Base-by-base conservation (phyloP, 2,888 invertebrate species). In the Orthosia gracilis region DNA sequence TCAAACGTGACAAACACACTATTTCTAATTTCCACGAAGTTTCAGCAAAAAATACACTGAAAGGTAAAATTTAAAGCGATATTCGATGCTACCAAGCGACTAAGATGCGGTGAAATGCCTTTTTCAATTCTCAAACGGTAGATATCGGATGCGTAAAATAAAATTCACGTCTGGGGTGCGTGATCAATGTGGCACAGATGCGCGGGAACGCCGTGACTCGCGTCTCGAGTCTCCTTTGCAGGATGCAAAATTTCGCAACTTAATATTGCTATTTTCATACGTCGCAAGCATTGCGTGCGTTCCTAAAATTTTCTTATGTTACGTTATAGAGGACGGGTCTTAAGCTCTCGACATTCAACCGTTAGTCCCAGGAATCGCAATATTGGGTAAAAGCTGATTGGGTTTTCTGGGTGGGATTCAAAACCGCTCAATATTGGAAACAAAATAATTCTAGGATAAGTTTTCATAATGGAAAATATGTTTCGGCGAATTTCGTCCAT, bases 81-180 rank as follows among this genome's bases (percentile, higher is more conserved):
- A 86, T 85, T 80, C 79, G 82, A 83, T 75, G 82, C 85, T 65
- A 84, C 78, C 63, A 58, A 67, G 61, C 69, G 81, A 57, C 77
- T 78, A 76, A 64, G 74, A 84, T 86, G 87, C 87, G 80, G 82
- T 78, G 85, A 89, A 87, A 89, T 89, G 84, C 89, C 88, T 86
- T 90, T 92, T 92, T 89, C 89, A 91, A 91, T 91, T 90, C 86
- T 82, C 59, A 50, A 65, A 71, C 76, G 85, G 87, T 86, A 90
- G 85, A 86, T 86, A 90, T 89, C 88, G 89, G 89, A 90, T 91
- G 90, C 91, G 90, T 91, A 88, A 87, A 92, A 92, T 92, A 92
- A 92, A 92, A 92, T 92, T 91, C 89, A 90, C 90, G 87, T 90
- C 88, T 85, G 73, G 31, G 74, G 83, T 76, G 89, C 91, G 92